A percentile compares a stretch with the other conserved stretches of the same genome.
phyloP scores from a whole-genome alignment of 2,113 vertebrate genomes.

The Perca flavescens region DNA sequence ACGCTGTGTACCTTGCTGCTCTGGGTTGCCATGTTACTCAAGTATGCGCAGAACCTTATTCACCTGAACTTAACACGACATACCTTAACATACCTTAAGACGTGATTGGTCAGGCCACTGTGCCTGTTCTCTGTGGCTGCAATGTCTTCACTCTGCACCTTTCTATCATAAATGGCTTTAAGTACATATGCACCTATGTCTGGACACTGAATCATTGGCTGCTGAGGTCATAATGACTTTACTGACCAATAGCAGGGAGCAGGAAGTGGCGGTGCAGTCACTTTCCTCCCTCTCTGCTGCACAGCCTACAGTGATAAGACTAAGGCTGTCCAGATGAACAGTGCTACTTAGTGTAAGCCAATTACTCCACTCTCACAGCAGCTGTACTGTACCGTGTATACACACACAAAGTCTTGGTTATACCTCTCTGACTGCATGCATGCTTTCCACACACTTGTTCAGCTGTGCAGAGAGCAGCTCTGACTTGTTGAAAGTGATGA shows the following conservation, averaged over 20 bases:
- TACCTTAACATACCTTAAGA: background rate
- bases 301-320: constrained; percentile 17
- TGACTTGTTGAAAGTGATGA: constrained; percentile 6
- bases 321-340: constrained; percentile 49
- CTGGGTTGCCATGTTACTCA: background rate
- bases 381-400: background rate
- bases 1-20: background rate
- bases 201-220: background rate
- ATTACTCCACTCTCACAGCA: constrained; percentile 38
- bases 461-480: no score
- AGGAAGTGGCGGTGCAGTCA: background rate
- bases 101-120: background rate
- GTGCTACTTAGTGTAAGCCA: constrained; percentile 54
- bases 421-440: background rate
- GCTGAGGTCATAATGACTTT: constrained; percentile 7
- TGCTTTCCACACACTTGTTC: background rate
- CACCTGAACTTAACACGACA: background rate
- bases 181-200: background rate
- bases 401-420: background rate
- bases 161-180: background rate
- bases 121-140: background rate
- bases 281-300: background rate
- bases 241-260: background rate
- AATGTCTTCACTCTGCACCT: background rate
- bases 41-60: background rate